phyloP scores from a whole-genome alignment of 2,113 vertebrate genomes.

The Lates calcarifer region DNA sequence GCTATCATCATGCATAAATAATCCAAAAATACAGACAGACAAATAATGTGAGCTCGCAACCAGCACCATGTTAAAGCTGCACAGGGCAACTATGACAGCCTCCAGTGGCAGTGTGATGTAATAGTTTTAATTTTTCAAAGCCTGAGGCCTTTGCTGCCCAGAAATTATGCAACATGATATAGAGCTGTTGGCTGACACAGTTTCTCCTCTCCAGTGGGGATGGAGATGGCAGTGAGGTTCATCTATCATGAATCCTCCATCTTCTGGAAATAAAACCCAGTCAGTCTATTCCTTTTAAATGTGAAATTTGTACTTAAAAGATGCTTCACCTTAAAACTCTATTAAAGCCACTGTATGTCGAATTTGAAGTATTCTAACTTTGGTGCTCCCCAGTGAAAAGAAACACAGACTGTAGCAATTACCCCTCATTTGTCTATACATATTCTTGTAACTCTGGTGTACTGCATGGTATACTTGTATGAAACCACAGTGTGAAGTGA shows the following conservation, averaged over 20 bases:
- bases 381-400: too few relatives aligned
- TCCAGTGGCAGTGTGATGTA: constrained; percentile 2
- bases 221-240: background rate
- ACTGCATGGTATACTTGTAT: background rate
- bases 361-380: background rate
- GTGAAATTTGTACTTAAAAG: background rate
- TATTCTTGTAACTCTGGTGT: too few relatives aligned
- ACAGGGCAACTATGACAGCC: background rate
- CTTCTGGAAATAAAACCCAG: background rate
- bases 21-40: background rate
- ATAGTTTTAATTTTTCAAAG: constrained; percentile 19
- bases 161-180: constrained; percentile 24
- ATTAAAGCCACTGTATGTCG: background rate
- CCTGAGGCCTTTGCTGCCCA: background rate
- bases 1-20: background rate
- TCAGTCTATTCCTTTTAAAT: background rate
- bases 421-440: too few relatives aligned
- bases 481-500: background rate
- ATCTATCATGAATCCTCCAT: background rate
- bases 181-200: background rate
- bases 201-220: constrained; percentile 12
- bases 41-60: background rate
- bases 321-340: background rate
- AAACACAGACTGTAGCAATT: too few relatives aligned
- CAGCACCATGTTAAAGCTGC: constrained; percentile 2